A percentile compares a stretch with the other conserved stretches of the same genome.
Conservation (phyloP, 1,140 invertebrate genomes). For the Philaenus spumarius region DNA sequence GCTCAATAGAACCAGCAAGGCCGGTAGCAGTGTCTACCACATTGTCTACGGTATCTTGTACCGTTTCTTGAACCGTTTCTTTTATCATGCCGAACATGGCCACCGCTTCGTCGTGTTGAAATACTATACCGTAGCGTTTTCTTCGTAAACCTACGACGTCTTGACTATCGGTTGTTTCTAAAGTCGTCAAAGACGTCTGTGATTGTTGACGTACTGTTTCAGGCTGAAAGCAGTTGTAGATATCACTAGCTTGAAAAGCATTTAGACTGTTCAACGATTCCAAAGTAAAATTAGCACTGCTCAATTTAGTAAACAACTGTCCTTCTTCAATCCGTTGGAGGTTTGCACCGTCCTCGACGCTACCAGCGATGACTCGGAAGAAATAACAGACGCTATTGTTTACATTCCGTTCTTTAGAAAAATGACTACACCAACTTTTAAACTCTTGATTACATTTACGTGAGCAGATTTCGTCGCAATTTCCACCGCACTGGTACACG, state of each 20-base stretch:
- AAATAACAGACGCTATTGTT: constrained; percentile 3
- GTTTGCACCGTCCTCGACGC: not conserved
- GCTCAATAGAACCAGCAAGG: constrained; percentile 2
- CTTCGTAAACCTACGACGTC: not conserved
- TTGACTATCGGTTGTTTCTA: not conserved
- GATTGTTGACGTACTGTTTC: not conserved
- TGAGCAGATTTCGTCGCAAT: constrained; percentile 6
- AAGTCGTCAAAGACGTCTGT: not conserved
- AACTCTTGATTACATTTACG: not conserved
- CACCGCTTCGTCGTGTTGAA: not conserved
- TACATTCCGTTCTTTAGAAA: not conserved
- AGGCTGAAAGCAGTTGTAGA: constrained; percentile 1
- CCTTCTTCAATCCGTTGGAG: not conserved
- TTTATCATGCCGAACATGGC: constrained; percentile 3
- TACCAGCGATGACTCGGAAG: not conserved
- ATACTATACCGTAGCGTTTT: not conserved
- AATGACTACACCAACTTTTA: not conserved
- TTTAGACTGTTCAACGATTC: not conserved
- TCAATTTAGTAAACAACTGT: not conserved
- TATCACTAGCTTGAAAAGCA: not conserved
- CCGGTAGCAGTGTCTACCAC: constrained; percentile 15
- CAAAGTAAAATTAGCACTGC: constrained; percentile 1
- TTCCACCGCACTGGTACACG: not conserved
- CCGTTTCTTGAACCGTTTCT: not conserved
- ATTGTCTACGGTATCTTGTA: constrained; percentile 15